Conservation (phyloP, 2,113 vertebrate species). For the Chamaetylas fuelleborni region DNA sequence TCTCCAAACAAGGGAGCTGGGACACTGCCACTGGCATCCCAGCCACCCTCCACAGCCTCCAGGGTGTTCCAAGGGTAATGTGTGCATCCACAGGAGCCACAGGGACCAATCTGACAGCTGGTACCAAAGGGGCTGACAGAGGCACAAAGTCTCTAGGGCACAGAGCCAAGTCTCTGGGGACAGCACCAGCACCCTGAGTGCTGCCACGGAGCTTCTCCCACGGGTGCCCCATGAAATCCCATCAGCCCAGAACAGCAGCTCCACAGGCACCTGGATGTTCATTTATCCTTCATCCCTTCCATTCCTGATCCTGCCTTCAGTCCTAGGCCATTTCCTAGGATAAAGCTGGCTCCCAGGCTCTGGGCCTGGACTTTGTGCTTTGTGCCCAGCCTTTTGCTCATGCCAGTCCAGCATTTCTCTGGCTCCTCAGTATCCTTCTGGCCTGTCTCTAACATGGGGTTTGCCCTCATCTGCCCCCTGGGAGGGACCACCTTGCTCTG, state of each 20-base stretch:
- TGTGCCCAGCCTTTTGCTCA: neutral
- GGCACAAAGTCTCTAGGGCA: neutral
- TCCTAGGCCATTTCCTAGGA: neutral
- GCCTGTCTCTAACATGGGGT: accelerated
- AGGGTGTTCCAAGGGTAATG: accelerated
- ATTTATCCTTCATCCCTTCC: neutral
- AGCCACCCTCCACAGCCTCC: neutral
- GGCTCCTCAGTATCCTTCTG: neutral
- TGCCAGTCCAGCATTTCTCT: neutral
- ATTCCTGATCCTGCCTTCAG: neutral
- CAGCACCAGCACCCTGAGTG: neutral
- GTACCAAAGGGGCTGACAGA: neutral
- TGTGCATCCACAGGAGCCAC: neutral
- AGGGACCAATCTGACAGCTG: neutral
- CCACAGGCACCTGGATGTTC: neutral
- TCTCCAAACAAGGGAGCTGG: accelerated
- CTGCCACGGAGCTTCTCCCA: neutral
- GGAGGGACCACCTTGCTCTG: neutral
- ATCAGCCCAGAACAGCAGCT: neutral
- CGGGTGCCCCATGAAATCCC: accelerated
- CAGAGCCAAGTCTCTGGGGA: neutral
- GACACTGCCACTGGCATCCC: neutral
- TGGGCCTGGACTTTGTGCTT: neutral
- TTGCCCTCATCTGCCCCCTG: neutral
- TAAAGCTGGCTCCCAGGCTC: neutral